Evolutionary conservation across 2,797 vertebrate species (phyloP), one percentile per base, ranked within the genome.

Genomic region (Catharus ustulatus): DNA sequence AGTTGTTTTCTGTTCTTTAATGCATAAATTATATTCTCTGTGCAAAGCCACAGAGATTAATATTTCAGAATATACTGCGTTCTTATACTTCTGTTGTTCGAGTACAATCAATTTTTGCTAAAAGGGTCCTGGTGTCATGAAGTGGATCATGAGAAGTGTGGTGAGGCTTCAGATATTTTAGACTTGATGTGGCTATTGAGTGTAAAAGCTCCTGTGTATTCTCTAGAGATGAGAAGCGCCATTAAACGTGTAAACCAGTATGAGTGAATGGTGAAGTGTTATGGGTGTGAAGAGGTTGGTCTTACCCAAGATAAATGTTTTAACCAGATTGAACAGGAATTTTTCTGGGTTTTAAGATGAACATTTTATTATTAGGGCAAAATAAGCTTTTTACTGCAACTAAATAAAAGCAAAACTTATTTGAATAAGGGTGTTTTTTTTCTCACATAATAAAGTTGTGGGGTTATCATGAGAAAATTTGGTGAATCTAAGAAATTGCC

Each of bases 1-100:
- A 94, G 54, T 77, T 91, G 81, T 55, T 94, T 95, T 89, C 48
- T 87, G 42, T 86, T 89, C n/a, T 73, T 85, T 45, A 94, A 59
- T 52, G n/a, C 54, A 51, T 83, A 83, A 85, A 77, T 94, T 5
- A 30, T 54, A 32, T 77, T 93, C 32, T 84, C 61, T 73, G 13
- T 90, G 27, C 30, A 73, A 62, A 86, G n/a, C 16, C 36, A 82
- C 30, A 40, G 34, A 82, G 52, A 84, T 86, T 4, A 84, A 16
- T 77, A 58, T 58, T 89, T 81, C 93, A 34, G 22, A 63, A 43
- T 49, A 6, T 67, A 19, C 73, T 89, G 15, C 10, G 2, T 20
- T 89, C 10, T 62, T 85, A 10, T 0, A 38, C 24, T 52, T 87
- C 34, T 13, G 13, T 40, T 72, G 17, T 43, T 72, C 34, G 23